phyloP scores from a whole-genome alignment of 2,888 invertebrate genomes.

The Myopa tessellatipennis region DNA sequence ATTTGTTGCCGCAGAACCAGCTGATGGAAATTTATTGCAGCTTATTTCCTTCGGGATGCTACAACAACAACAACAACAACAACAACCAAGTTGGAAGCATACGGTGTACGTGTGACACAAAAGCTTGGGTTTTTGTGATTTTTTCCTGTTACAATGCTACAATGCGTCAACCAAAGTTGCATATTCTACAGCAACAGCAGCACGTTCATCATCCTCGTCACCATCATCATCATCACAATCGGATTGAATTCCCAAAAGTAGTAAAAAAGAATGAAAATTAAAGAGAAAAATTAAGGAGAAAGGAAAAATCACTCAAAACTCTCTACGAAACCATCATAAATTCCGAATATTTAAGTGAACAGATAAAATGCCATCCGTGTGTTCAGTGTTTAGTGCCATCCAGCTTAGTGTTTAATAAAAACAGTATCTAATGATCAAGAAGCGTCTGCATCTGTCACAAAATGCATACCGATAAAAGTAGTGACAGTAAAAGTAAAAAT shows the following conservation, averaged over 20 bases:
- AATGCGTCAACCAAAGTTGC: too few species aligned
- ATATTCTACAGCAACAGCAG: neutral
- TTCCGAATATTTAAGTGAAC: neutral
- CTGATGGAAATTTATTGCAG: slow-evolving; percentile 39
- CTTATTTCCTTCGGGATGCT: slow-evolving; percentile 22
- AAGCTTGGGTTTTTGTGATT: neutral
- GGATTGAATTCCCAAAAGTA: neutral
- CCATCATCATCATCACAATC: neutral
- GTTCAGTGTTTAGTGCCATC: neutral
- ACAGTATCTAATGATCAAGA: too few species aligned
- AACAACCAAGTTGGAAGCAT: neutral
- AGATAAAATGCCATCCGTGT: neutral
- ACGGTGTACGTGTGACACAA: neutral
- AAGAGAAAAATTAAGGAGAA: neutral
- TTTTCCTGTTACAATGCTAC: too few species aligned
- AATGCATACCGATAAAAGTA: too few species aligned
- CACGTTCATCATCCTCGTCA: neutral
- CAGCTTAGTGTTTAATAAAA: too few species aligned
- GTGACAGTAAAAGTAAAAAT: too few species aligned
- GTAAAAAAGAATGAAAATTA: neutral
- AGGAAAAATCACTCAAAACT: neutral
- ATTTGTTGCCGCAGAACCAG: slow-evolving; percentile 26
- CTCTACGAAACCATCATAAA: too few species aligned
- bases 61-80: slow-evolving; percentile 1
- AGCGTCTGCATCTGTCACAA: too few species aligned